A percentile compares a stretch with the other conserved stretches of the same genome.
These are phyloP conservation scores for Microctenopoma stevenorrisi DNA, from an alignment of 2,797 vertebrate genomes.

Conservation along the genomic window DNA sequence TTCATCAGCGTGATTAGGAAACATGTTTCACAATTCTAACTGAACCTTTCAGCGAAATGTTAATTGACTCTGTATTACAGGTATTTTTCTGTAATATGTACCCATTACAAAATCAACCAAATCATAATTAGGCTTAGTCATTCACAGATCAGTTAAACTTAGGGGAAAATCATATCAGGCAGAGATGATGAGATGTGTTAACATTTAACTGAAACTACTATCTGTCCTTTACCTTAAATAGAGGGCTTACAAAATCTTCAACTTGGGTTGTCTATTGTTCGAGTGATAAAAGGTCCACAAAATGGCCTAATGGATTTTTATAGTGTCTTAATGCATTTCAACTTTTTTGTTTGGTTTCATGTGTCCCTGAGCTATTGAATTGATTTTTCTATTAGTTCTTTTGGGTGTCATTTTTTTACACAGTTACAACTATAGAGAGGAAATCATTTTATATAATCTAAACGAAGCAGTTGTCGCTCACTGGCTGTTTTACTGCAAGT, in stretches of 20 bases:
- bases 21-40: neutral
- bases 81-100: too few species aligned
- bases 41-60: neutral
- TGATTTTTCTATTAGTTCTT: neutral
- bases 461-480: constrained; percentile 42
- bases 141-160: neutral
- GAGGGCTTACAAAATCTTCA: too few species aligned
- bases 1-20: neutral
- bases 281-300: too few species aligned
- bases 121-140: neutral
- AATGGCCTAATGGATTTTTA: neutral
- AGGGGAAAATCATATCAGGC: too few species aligned
- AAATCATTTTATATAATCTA: constrained; percentile 44
- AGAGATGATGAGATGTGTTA: neutral
- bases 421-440: constrained; percentile 29
- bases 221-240: neutral
- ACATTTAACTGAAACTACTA: constrained; percentile 1
- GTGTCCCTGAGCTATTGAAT: neutral
- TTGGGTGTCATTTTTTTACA: neutral
- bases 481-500: constrained; percentile 43
- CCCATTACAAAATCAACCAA: neutral
- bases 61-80: neutral
- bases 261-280: too few species aligned
- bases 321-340: neutral
- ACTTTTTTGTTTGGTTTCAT: neutral